phyloP scores from a whole-genome alignment of 1,140 invertebrate genomes.

The Nasonia vitripennis region DNA sequence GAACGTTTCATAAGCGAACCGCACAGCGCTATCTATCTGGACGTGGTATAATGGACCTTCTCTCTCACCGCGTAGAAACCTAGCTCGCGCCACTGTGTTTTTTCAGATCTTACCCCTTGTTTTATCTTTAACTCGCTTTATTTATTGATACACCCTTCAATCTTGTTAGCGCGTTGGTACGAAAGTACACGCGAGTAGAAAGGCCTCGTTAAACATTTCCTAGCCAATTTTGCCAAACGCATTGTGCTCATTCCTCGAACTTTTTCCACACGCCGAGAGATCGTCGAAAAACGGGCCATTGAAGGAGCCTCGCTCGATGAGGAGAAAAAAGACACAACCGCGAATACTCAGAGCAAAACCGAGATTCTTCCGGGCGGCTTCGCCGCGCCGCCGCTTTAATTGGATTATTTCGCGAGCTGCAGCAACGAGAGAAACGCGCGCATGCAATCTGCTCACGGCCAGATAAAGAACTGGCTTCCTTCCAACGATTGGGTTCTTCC shows the following conservation, averaged over 20 bases:
- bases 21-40: background rate
- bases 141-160: background rate
- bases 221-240: too few relatives aligned
- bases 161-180: too few relatives aligned
- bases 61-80: too few relatives aligned
- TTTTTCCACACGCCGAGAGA: too few relatives aligned
- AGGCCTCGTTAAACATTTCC: too few relatives aligned
- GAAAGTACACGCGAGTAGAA: too few relatives aligned
- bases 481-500: conserved; percentile 27
- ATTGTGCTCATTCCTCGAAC: too few relatives aligned
- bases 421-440: background rate
- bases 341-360: background rate
- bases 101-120: background rate
- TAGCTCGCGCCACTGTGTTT: background rate
- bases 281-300: background rate
- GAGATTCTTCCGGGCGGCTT: background rate
- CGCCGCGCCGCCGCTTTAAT: background rate
- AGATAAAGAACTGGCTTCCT: conserved; percentile 40
- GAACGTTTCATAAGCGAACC: background rate
- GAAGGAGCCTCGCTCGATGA: background rate
- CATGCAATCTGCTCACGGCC: background rate
- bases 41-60: too few relatives aligned
- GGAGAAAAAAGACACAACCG: background rate
- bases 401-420: conserved; percentile 39
- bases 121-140: background rate